These are phyloP conservation scores for Sclerurus mexicanus DNA, from an alignment of 2,113 vertebrate genomes.

Conservation along the genomic window DNA sequence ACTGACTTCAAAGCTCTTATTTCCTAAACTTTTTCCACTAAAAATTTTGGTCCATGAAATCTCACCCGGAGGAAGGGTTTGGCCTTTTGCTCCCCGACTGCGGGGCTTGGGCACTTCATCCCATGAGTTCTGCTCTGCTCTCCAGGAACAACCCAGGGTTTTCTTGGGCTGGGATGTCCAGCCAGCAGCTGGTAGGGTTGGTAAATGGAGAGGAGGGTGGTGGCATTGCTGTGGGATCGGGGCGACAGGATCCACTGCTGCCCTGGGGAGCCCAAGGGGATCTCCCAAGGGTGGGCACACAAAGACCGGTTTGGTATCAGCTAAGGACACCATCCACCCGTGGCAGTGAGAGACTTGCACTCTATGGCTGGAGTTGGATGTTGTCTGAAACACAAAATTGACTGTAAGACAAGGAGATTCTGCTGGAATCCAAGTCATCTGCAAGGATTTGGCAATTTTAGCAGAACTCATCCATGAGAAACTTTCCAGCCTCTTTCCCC, in stretches of 20 bases:
- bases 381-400: not conserved
- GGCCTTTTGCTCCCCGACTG: not conserved
- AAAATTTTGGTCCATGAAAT: not conserved
- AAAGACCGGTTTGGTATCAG: not conserved
- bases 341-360: not conserved
- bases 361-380: not conserved
- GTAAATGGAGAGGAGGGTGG: not conserved
- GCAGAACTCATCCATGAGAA: not conserved
- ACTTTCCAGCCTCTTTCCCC: not conserved
- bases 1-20: not conserved
- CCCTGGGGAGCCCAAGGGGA: not conserved
- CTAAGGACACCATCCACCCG: not conserved
- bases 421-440: not conserved
- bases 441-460: not conserved
- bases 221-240: not conserved
- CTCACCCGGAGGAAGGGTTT: not conserved
- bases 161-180: not conserved
- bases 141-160: not conserved
- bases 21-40: not conserved
- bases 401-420: not conserved
- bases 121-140: not conserved
- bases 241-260: not conserved
- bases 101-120: not conserved
- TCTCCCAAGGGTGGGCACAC: not conserved
- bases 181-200: not conserved